Base-by-base conservation (phyloP, 2,797 vertebrate species). In the Salarias fasciatus region DNA sequence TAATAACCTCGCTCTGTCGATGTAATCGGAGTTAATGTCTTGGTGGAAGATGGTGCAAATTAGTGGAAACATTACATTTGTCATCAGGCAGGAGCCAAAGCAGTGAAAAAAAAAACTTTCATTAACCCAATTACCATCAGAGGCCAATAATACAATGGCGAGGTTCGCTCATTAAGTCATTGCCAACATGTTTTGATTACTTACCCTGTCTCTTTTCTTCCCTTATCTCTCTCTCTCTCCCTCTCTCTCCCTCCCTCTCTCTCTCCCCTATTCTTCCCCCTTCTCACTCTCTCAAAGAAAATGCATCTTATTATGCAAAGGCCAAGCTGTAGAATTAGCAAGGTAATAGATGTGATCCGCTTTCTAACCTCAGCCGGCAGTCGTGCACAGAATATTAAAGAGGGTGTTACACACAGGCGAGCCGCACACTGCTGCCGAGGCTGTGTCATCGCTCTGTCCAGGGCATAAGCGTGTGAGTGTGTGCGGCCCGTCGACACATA, bases 321-420 rank as follows among this genome's bases (percentile, higher is more conserved):
- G 86, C 85, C 85, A 85, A 83, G 86, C 85, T 80, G 83, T 72
- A 82, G 87, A 88, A 91, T 89, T 87, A 89, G 82, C 82, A 83
- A 83, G 60, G 85, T 88, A 88, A 88, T 86, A 87, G 86, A 89
- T 90, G 87, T 85, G 89, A 90, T 87, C 84, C 75, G 84, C 88
- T 84, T 83, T 69, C 86, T 87, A 87, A 86, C 84, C 83, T 84
- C 83, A 69, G 80, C 73, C 76, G 55, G 80, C 58, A 69, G 67
- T 42, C 82, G 78, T 74, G 84, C 75, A 69, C 73, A 31, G 87
- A 87, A 89, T 90, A 82, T 87, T 75, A 91, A 90, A 75, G 62
- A 80, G 70, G 76, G 58, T 72, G 69, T 79, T 70, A 65, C 53
- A 76, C 60, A 72, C 69, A 75, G 76, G 50, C 40, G 42, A 73